Base-by-base conservation (phyloP, 2,888 invertebrate species). In the Endomychus coccineus region DNA sequence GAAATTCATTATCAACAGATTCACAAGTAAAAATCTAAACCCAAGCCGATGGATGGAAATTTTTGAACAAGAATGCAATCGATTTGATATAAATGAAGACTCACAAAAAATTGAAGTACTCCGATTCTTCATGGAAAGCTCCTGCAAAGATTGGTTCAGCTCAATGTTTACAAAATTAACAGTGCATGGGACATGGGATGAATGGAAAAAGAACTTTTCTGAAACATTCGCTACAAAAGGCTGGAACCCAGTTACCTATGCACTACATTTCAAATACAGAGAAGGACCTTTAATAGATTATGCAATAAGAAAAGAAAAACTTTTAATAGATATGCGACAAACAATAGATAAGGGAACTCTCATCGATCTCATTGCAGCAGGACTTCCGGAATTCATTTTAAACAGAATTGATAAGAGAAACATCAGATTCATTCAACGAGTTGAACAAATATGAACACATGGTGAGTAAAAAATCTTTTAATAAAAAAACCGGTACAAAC, bases 161-260 rank as follows among this genome's bases (percentile, higher is more conserved):
- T 35, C 45, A 31, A 51, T 42, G 31, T 13, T 44, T 14, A 42
- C 40, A 33, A 50, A 31, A 28, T 37, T 44, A 30, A 45, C 42
- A 36, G 38, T 47, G 27, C 38, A 52, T 30, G 30, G 42, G 24
- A 44, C 27, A 27, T 51, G 49, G 54, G 4, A 21, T 13, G 43
- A 44, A 46, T 55, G 55, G 51, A 52, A 49, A 43, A 27, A 44
- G 4, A 49, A 24, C 41, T 54, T 54, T 22, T 24, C 44, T 19
- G 48, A 51, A 16, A 38, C 50, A 27, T 52, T 52, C 34, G 40
- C 48, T 34, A 40, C 49, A 27, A 50, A 45, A 36, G 52, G 51
- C 45, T 54, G 54, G 54, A 47, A 29, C 34, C 45, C 39, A 22
- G 37, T 34, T 11, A 45, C 5, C 12, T 53, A 52, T 35, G 51